Evolutionary conservation across 2,113 vertebrate species (phyloP), one percentile per base, ranked within the genome.

Genomic region (Heloderma charlesbogerti): DNA sequence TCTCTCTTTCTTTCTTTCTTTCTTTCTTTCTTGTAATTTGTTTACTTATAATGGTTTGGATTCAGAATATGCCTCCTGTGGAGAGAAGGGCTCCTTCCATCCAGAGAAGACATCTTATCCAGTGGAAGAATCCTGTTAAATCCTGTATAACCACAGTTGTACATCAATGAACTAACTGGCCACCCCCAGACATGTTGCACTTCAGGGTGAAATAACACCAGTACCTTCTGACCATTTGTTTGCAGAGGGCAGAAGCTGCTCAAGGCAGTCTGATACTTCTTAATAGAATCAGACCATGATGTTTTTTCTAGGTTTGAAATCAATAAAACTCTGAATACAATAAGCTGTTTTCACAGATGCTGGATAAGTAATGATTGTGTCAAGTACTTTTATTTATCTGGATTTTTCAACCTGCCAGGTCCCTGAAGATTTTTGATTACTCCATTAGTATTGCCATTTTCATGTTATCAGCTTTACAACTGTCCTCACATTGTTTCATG

Each of bases 361-460:
- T 87, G 69, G 48, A 54, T 87, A 75, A 87, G 71, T 75, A 75
- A 87, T 87, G 71, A 87, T 57, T 87, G 71, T 75, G 22, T 87
- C 71, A 87, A 74, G 48, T 37, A 51, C 48, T 57, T 87, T 87
- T 37, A 87, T 87, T 87, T 57, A 74, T 75, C 71, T 87, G 20
- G n/a, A 60, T 87, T 74, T 82, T 87, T 87, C 71, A 87, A 71
- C 51, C 71, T 54, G 9, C 45, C 69, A 86, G n/a, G 27, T 86
- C 20, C 60, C 43, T 54, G 48, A 57, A 87, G 51, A 54, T 74
- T 74, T 86, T 72, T 51, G n/a, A 75, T 87, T 75, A 57, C n/a
- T 75, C 51, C 51, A 75, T 87, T 87, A 60, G 22, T 60, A 51
- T 75, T 87, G n/a, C 25, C 3, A 29, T 40, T 87, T 75, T 57